Base-by-base conservation (phyloP, 2,797 vertebrate genomes). In the Alectoris magna region DNA sequence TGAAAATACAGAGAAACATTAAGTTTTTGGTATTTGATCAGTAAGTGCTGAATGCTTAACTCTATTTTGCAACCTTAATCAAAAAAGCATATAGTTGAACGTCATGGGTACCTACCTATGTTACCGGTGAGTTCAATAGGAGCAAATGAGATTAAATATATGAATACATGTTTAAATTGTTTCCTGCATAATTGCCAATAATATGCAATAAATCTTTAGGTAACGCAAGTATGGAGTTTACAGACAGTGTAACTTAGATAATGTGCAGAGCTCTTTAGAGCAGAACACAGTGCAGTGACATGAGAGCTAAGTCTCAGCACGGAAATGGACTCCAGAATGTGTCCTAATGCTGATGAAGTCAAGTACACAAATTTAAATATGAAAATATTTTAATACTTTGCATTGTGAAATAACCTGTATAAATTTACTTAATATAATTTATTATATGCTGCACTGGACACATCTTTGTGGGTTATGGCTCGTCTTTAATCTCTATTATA, bases 11-110 rank as follows among this genome's bases (percentile, higher is more conserved):
- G 67, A 58, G 64, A 55, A 67, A 39, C 24, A 3, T 9, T 38
- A 2, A 34, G 36, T 19, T 36, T 75, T 44, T 34, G n/a, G 16
- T 26, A 16, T 84, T 87, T 64, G 2, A 60, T 80, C 53, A 48
- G 18, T 26, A 60, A 43, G 68, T 31, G 41, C 66, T 38, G 34
- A 75, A 41, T 27, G 36, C 26, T 70, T 81, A 21, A 38, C 10
- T 78, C 73, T 36, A 39, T 68, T 91, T 89, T 68, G 38, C 46
- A 86, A 11, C 51, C 43, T 73, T 68, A 29, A 46, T 71, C 26
- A n/a, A 59, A 43, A 34, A 66, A 27, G 7, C 10, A 3, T 31
- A 27, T 64, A 43, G 39, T 41, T 43, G 62, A 43, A 39, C 62
- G 43, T 41, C 21, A 4, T 0, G 24, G 31, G 14, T 84, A 17